These are phyloP conservation scores for Babyrousa celebensis DNA, from an alignment of 2,797 vertebrate species.

Conservation along the genomic window DNA sequence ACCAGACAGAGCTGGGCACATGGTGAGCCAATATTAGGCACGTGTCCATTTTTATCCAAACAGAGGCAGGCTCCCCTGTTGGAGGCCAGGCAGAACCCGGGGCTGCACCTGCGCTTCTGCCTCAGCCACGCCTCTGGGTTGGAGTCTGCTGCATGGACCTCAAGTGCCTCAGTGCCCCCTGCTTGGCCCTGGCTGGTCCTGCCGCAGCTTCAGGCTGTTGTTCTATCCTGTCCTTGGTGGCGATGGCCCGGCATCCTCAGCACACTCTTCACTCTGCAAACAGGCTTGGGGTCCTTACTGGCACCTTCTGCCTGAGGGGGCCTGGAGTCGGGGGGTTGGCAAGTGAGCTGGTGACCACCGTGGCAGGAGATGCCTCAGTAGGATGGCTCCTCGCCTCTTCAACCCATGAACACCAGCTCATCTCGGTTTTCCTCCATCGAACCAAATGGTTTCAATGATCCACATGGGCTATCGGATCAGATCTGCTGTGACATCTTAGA, in stretches of 20 bases:
- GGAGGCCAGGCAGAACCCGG: neutral
- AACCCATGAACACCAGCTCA: neutral
- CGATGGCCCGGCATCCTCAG: neutral
- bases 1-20: rapidly evolving
- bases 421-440: neutral
- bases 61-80: neutral
- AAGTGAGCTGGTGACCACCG: neutral
- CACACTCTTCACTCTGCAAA: neutral
- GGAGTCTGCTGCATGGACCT: too few relatives aligned
- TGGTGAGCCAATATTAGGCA: rapidly evolving
- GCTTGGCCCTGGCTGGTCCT: neutral
- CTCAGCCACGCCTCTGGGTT: rapidly evolving
- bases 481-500: neutral
- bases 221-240: neutral
- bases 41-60: neutral
- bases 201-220: too few relatives aligned
- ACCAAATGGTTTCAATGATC: neutral
- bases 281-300: neutral
- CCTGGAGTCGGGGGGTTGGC: neutral
- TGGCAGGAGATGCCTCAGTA: too few relatives aligned
- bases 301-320: neutral
- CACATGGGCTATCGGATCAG: rapidly evolving
- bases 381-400: neutral
- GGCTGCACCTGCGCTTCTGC: rapidly evolving
- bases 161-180: neutral